A percentile compares a stretch with the other conserved stretches of the same genome.
Conservation (phyloP, 2,888 invertebrate species). For the Diarsia rubi region DNA sequence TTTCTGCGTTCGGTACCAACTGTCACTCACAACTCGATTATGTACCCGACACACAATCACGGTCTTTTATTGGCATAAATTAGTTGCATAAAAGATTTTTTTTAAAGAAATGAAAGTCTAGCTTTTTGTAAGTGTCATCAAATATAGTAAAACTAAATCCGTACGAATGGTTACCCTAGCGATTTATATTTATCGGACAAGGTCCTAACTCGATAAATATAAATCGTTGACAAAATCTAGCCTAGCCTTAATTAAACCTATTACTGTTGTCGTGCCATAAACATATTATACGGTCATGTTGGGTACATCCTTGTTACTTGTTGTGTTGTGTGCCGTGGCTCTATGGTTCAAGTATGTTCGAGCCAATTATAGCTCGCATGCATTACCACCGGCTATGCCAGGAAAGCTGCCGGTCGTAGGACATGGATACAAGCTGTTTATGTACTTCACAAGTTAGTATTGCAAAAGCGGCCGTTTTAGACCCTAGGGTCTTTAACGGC, state of each 20-base stretch:
- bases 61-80: no score
- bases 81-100: no score
- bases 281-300: constrained; percentile 12
- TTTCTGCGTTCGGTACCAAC: no score
- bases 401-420: constrained; percentile 32
- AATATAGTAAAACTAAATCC: background rate
- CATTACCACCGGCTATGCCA: constrained; percentile 26
- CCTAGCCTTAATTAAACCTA: background rate
- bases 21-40: no score
- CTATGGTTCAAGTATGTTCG: constrained; percentile 37
- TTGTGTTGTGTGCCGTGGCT: background rate
- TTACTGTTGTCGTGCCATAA: background rate
- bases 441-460: constrained; percentile 25
- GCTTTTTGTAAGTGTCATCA: no score
- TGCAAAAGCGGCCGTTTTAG: no score
- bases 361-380: constrained; percentile 2
- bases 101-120: no score
- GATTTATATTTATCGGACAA: no score
- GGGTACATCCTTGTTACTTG: background rate
- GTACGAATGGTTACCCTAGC: background rate
- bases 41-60: no score
- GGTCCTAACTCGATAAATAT: background rate
- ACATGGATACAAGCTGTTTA: background rate
- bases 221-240: background rate
- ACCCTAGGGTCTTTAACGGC: no score